Percentiles rank a stretch among this genome's conserved stretches.
phyloP scores from a whole-genome alignment of 2,888 invertebrate species.

The Andrena marginata region DNA sequence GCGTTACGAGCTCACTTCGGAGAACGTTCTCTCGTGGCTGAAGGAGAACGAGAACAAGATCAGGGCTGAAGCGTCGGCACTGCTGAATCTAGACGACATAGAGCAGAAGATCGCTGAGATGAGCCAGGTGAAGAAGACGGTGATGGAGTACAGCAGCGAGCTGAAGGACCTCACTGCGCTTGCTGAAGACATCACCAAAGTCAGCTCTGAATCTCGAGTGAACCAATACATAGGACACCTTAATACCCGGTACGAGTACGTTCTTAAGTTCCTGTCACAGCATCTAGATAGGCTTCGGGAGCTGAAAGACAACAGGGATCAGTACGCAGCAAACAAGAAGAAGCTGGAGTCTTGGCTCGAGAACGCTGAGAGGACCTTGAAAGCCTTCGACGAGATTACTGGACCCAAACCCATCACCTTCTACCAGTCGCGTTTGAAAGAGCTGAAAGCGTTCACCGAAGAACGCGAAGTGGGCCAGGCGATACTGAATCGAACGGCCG shows the following conservation, averaged over 20 bases:
- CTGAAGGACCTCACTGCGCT: slow-evolving; percentile 89
- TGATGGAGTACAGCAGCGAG: slow-evolving; percentile 88
- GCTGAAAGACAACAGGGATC: slow-evolving; percentile 89
- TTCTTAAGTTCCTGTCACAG: slow-evolving; percentile 89
- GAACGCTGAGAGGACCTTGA: slow-evolving; percentile 91
- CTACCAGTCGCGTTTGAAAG: slow-evolving; percentile 90
- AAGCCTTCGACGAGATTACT: slow-evolving; percentile 90
- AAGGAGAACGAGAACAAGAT: slow-evolving; percentile 92
- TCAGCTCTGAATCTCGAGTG: slow-evolving; percentile 93
- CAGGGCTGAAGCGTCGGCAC: slow-evolving; percentile 90
- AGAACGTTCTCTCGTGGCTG: slow-evolving; percentile 91
- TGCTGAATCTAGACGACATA: slow-evolving; percentile 89
- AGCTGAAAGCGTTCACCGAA: slow-evolving; percentile 90
- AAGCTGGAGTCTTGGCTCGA: slow-evolving; percentile 93
- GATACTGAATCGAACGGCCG: slow-evolving; percentile 92
- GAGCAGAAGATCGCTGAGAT: slow-evolving; percentile 90
- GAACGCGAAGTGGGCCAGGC: slow-evolving; percentile 93
- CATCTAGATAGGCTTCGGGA: slow-evolving; percentile 91
- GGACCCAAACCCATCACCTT: slow-evolving; percentile 90
- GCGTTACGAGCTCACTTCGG: slow-evolving; percentile 92
- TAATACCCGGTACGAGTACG: slow-evolving; percentile 90
- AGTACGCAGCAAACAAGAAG: slow-evolving; percentile 89
- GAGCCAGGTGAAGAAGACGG: slow-evolving; percentile 87
- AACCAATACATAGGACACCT: slow-evolving; percentile 93
- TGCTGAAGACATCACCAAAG: slow-evolving; percentile 90